Conservation (phyloP, 92 coral and sea anemone genomes). For the Umimayanthus kanabou region DNA sequence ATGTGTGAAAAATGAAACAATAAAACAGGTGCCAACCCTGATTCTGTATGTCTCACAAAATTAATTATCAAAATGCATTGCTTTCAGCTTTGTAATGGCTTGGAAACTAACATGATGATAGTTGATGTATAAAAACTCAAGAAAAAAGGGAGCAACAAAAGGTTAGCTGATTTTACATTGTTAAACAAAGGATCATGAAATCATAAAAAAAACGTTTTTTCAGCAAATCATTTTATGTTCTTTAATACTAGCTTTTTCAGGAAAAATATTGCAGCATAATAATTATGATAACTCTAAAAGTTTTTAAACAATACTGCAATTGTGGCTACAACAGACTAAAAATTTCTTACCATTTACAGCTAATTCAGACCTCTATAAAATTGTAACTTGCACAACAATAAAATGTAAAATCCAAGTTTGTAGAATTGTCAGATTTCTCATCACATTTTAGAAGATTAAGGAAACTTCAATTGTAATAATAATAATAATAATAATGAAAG, state of each 20-base stretch:
- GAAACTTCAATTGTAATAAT: no score
- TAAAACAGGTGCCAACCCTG: slow-evolving; percentile 22
- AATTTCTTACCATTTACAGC: no score
- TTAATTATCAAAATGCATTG: background rate
- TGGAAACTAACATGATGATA: slow-evolving; percentile 1
- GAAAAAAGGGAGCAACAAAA: background rate
- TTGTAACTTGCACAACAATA: no score
- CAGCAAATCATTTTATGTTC: background rate
- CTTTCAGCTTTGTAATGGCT: background rate
- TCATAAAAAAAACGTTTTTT: background rate
- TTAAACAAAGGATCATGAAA: background rate
- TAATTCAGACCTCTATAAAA: no score
- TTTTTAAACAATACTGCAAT: no score
- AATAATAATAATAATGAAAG: no score
- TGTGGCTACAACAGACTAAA: no score
- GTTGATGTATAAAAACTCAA: background rate
- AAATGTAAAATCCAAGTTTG: no score
- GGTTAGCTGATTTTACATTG: background rate
- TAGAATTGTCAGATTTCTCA: no score
- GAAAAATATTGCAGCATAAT: background rate
- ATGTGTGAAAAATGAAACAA: slow-evolving; percentile 16
- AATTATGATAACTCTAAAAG: background rate
- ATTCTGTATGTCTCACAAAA: slow-evolving; percentile 1
- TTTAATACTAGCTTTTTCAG: background rate
- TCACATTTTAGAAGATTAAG: no score